Evolutionary conservation across 2,113 vertebrate species (phyloP), one percentile per base, ranked within the genome.

Genomic region (Enhydra lutris): DNA sequence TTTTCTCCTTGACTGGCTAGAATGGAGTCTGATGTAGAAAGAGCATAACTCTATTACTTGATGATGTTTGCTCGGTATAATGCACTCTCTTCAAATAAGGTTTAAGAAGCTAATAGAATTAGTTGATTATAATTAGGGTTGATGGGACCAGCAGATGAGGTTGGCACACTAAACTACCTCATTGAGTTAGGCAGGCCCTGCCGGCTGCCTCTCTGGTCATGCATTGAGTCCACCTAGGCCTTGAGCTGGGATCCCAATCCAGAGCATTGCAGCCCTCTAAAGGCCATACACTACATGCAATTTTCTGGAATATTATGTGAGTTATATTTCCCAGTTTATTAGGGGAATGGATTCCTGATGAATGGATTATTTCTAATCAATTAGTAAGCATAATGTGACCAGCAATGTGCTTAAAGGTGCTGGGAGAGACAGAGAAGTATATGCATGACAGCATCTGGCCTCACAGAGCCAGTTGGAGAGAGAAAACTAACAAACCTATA

Each of bases 31-130:
- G 29, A 87, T 96, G 78, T 57, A 91, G 91, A 91, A 94, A 98
- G 96, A 97, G 26, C 42, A 96, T 97, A 97, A 97, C 42, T 94
- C 83, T 83, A 97, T 98, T 97, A 98, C 85, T 97, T 9, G 15
- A 17, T 39, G 94, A 86, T 95, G 92, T 81, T 94, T 97, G 90
- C 83, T 98, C 94, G 6, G 92, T 97, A 98, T 97, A 98, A 98
- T 98, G 91, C 95, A 96, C 36, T 97, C 36, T 96, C 95, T 98
- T 98, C 90, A 98, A 98, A 98, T 95, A 90, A 90, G 97, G 92
- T 98, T 98, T 98, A 98, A 98, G 97, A 98, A 98, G 89, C 98
- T 98, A 98, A 98, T 96, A 24, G 97, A 98, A 98, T 99, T 98
- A 98, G 89, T 81, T 98, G 91, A 82, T 93, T 98, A 96, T 98